Base-by-base conservation (phyloP, 2,888 invertebrate species). In the Polydrusus cervinus region DNA sequence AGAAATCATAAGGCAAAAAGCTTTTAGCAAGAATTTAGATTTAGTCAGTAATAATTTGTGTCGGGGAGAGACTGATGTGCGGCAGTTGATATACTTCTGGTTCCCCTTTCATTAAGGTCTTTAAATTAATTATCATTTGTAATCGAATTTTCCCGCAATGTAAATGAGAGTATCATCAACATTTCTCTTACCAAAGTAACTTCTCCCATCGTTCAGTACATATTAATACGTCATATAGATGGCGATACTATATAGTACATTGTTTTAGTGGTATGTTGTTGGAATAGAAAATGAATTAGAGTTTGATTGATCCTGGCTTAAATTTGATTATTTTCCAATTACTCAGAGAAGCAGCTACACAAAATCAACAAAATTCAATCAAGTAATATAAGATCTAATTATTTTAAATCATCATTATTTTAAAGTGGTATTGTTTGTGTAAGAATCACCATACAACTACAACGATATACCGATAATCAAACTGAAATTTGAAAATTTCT, bases 81-180 rank as follows among this genome's bases (percentile, higher is more conserved):
- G 25, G 20, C 30, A 62, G 34, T 61, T 47, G 45, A 70, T 70
- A 70, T 70, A 70, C 62, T 47, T 70, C 55, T 70, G 47, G 60
- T 60, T 62, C 62, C 70, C 70, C 70, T 49, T 70, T 70, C 70
- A 70, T 70, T 70, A 61, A 62, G 18, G 47, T 30, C 70, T 45
- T 43, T 70, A 70, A 70, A 70, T 70, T 70, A 70, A 70, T 70
- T 70, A 70, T 30, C 34, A 70, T 62, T 70, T 49, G 70, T 70
- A 70, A 70, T 70, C 61, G 38, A 70, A 61, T 70, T 70, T 62
- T 61, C 30, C 67, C 67, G 67, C 67, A 53, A 67, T 55, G 14
- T 40, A 53, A 66, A 55, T 45, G 67, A 55, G 55, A 67, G 55
- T 67, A 67, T 53, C 67, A 38, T 67, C 55, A 55, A 53, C 51